Conservation (phyloP, 2,113 vertebrate genomes). For the Platichthys flesus region DNA sequence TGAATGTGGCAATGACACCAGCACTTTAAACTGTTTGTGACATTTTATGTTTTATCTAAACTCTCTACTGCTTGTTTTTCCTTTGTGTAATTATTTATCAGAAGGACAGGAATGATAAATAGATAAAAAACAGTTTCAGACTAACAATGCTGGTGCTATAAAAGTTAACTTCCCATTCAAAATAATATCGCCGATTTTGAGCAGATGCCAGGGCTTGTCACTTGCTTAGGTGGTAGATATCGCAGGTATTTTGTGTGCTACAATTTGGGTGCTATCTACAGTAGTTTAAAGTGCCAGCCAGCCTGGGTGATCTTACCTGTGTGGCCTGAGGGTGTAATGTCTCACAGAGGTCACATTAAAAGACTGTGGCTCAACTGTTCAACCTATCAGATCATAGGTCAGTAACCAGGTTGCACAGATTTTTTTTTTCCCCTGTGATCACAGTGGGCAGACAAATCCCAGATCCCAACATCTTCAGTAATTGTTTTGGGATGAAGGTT, state of each 20-base stretch:
- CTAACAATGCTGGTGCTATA: too few relatives aligned
- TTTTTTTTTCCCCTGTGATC: constrained; percentile 23
- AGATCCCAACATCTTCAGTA: neutral
- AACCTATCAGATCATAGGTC: constrained; percentile 35
- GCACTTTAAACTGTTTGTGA: constrained; percentile 18
- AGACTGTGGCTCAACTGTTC: neutral
- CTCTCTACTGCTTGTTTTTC: neutral
- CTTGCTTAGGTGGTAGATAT: neutral
- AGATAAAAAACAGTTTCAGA: too few relatives aligned
- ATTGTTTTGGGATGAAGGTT: neutral
- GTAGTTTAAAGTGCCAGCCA: neutral
- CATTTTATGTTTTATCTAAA: neutral
- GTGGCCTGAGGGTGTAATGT: constrained; percentile 11
- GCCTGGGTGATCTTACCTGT: constrained; percentile 21
- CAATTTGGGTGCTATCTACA: neutral
- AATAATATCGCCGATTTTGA: neutral
- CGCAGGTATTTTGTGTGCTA: constrained; percentile 2
- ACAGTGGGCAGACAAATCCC: constrained; percentile 7
- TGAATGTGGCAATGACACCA: constrained; percentile 3
- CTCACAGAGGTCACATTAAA: constrained; percentile 23
- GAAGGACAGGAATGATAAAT: neutral
- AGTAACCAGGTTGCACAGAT: neutral
- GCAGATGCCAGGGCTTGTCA: neutral
- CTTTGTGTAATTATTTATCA: neutral
- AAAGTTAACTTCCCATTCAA: neutral